A percentile compares a stretch with the other conserved stretches of the same genome.
Conservation (phyloP, 2,797 vertebrate species). For the Eurystomus glaucurus region DNA sequence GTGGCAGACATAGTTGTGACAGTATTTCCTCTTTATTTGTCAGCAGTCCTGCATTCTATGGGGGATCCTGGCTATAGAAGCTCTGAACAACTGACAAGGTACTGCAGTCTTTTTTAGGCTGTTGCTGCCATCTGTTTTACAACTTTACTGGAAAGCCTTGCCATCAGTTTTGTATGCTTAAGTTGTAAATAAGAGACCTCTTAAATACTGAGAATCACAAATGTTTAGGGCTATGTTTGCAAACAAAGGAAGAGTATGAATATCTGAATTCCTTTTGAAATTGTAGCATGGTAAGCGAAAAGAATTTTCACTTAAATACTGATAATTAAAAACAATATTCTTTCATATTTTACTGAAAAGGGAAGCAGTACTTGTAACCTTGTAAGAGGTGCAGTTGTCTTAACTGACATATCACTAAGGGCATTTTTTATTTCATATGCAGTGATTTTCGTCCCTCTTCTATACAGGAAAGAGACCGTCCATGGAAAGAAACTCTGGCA, state of each 20-base stretch:
- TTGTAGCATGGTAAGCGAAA: neutral
- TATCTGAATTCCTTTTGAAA: neutral
- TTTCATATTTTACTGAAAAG: neutral
- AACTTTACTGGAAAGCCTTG: neutral
- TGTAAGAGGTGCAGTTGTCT: neutral
- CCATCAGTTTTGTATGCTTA: neutral
- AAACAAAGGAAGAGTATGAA: neutral
- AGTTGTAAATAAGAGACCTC: neutral
- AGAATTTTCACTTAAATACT: neutral
- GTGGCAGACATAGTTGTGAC: neutral
- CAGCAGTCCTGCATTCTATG: neutral
- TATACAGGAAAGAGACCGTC: neutral
- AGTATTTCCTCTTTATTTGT: neutral
- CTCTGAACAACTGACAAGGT: neutral
- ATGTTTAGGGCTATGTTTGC: neutral
- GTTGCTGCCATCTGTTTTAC: neutral
- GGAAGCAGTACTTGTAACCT: neutral
- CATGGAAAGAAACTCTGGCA: neutral
- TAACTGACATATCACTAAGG: neutral
- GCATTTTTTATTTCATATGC: neutral
- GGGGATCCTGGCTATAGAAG: neutral
- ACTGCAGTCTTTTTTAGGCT: neutral
- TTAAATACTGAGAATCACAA: neutral
- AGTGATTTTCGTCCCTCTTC: neutral
- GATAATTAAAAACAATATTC: neutral